These are phyloP conservation scores for Zingel zingel DNA, from an alignment of 2,113 vertebrate species.

Conservation along the genomic window DNA sequence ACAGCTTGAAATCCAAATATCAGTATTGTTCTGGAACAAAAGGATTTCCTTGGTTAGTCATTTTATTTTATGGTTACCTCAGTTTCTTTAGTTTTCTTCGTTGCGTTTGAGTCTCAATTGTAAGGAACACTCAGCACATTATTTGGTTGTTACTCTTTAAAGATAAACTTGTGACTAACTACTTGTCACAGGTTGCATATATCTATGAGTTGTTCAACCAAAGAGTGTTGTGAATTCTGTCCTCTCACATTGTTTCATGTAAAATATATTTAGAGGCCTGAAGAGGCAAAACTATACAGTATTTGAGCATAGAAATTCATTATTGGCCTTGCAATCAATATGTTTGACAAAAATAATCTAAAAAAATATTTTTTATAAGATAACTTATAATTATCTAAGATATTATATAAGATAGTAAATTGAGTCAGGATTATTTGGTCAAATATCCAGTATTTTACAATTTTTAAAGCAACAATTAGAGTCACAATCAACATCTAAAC, in stretches of 20 bases:
- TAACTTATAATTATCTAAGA: too few species aligned
- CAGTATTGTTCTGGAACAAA: constrained; percentile 39
- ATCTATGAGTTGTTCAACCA: not conserved
- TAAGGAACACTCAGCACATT: not conserved
- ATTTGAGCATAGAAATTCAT: not conserved
- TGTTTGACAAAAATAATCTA: not conserved
- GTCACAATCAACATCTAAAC: too few species aligned
- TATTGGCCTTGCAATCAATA: not conserved
- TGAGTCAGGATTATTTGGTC: not conserved
- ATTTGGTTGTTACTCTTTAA: not conserved
- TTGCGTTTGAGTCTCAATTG: not conserved
- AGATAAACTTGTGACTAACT: not conserved
- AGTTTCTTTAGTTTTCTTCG: constrained; percentile 3
- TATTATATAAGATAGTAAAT: not conserved
- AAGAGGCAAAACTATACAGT: not conserved
- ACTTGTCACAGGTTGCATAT: not conserved
- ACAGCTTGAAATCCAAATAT: constrained; percentile 24
- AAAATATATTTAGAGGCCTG: not conserved
- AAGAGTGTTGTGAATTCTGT: not conserved
- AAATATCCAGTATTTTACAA: not conserved
- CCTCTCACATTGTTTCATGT: not conserved
- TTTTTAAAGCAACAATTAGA: not conserved
- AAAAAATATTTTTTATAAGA: too few species aligned
- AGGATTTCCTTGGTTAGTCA: constrained; percentile 33
- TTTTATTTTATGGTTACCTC: constrained; percentile 31